Percentiles rank a stretch among this genome's conserved stretches.
phyloP scores from a whole-genome alignment of 2,113 vertebrate species.

The Oreotrochilus melanogaster region DNA sequence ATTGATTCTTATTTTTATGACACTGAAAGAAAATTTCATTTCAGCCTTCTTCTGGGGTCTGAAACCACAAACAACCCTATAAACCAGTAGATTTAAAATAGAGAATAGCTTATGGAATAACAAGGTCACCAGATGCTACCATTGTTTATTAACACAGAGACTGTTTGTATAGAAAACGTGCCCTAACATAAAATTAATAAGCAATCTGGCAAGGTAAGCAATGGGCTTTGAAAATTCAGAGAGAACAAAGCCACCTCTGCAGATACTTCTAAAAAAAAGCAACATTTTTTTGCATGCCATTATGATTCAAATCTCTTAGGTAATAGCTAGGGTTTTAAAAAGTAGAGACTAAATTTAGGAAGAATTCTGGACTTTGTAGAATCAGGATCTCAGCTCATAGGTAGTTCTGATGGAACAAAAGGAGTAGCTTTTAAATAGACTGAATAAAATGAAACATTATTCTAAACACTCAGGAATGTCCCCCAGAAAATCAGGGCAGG shows the following conservation, averaged over 20 bases:
- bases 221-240: neutral
- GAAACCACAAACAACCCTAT: neutral
- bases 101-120: neutral
- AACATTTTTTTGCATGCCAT: neutral
- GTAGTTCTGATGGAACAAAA: neutral
- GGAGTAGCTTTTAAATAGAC: neutral
- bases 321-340: neutral
- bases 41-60: neutral
- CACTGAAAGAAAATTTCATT: neutral
- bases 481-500: neutral
- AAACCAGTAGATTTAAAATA: neutral
- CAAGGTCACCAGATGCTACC: neutral
- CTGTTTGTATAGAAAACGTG: neutral
- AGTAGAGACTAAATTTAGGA: neutral
- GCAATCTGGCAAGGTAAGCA: neutral
- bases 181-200: neutral
- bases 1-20: neutral
- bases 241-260: neutral
- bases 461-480: neutral
- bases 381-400: neutral
- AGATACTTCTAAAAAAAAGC: neutral
- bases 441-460: neutral
- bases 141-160: neutral
- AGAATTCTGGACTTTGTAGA: neutral
- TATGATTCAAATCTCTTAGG: neutral